A percentile compares a stretch with the other conserved stretches of the same genome.
phyloP scores from a whole-genome alignment of 2,797 vertebrate genomes.

The Siniperca undulata region DNA sequence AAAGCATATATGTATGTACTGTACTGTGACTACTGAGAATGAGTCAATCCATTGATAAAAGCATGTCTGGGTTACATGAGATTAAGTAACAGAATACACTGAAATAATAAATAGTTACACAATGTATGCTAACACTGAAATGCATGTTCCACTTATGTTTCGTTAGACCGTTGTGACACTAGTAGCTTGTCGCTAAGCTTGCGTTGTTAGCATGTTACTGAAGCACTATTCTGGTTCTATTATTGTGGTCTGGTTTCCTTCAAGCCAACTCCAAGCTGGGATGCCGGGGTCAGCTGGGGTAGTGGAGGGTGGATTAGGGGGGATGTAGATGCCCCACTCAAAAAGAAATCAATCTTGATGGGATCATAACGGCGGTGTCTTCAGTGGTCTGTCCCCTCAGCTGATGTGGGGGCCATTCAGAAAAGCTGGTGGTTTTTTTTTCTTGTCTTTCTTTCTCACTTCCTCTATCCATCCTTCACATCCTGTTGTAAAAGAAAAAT shows the following conservation, averaged over 20 bases:
- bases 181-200: slow-evolving; percentile 72
- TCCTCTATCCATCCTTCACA: slow-evolving; percentile 79
- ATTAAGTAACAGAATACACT: slow-evolving; percentile 73
- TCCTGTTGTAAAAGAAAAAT: slow-evolving; percentile 80
- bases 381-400: slow-evolving; percentile 56
- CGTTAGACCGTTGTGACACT: slow-evolving; percentile 68
- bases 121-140: slow-evolving; percentile 79
- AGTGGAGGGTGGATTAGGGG: slow-evolving; percentile 25
- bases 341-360: slow-evolving; percentile 63
- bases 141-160: slow-evolving; percentile 69
- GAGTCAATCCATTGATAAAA: slow-evolving; percentile 70
- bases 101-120: slow-evolving; percentile 81
- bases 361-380: slow-evolving; percentile 51
- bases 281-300: slow-evolving; percentile 25
- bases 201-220: slow-evolving; percentile 78
- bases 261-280: slow-evolving; percentile 50
- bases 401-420: slow-evolving; percentile 57
- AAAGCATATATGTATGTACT: slow-evolving; percentile 76
- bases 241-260: slow-evolving; percentile 53
- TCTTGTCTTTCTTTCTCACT: slow-evolving; percentile 26
- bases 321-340: slow-evolving; percentile 50
- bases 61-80: slow-evolving; percentile 78
- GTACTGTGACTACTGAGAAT: slow-evolving; percentile 69
- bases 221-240: slow-evolving; percentile 75
- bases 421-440: slow-evolving; percentile 65